Percentiles rank a stretch among this genome's conserved stretches.
Conservation (phyloP, 2,888 invertebrate species). For the Diogma glabrata region DNA sequence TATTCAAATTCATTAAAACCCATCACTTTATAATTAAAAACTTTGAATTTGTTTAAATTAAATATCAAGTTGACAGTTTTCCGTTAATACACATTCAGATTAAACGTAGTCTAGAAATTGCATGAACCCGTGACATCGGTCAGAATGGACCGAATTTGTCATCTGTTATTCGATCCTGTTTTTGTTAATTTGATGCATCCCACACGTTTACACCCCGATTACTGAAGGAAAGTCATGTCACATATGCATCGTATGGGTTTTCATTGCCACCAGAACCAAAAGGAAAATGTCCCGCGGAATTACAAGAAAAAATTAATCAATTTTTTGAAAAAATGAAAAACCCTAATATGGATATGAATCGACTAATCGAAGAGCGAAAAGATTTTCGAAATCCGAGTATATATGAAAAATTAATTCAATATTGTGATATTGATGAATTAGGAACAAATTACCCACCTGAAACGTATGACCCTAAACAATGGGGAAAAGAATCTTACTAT, state of each 20-base stretch:
- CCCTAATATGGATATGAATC: slow-evolving; percentile 78
- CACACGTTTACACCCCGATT: too few relatives aligned
- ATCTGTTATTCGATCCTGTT: too few relatives aligned
- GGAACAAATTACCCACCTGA: slow-evolving; percentile 94
- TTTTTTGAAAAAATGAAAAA: slow-evolving; percentile 66
- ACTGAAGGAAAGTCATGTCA: too few relatives aligned
- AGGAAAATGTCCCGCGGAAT: slow-evolving; percentile 64
- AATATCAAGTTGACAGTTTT: too few relatives aligned
- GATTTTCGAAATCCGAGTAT: slow-evolving; percentile 95
- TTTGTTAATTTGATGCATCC: too few relatives aligned
- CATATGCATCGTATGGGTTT: slow-evolving; percentile 44
- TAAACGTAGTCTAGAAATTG: too few relatives aligned
- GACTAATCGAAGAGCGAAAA: slow-evolving; percentile 78
- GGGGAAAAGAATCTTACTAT: slow-evolving; percentile 85
- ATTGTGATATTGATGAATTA: slow-evolving; percentile 89
- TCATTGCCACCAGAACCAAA: slow-evolving; percentile 71
- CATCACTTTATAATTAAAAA: too few relatives aligned
- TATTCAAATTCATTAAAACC: too few relatives aligned
- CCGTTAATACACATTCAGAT: too few relatives aligned
- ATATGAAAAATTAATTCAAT: slow-evolving; percentile 91
- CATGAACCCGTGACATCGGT: too few relatives aligned
- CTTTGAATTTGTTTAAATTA: too few relatives aligned
- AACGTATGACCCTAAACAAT: slow-evolving; percentile 83
- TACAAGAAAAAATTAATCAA: slow-evolving; percentile 72
- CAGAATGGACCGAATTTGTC: too few relatives aligned